phyloP scores from a whole-genome alignment of 2,797 vertebrate species.

The Sebastes iracundus region DNA sequence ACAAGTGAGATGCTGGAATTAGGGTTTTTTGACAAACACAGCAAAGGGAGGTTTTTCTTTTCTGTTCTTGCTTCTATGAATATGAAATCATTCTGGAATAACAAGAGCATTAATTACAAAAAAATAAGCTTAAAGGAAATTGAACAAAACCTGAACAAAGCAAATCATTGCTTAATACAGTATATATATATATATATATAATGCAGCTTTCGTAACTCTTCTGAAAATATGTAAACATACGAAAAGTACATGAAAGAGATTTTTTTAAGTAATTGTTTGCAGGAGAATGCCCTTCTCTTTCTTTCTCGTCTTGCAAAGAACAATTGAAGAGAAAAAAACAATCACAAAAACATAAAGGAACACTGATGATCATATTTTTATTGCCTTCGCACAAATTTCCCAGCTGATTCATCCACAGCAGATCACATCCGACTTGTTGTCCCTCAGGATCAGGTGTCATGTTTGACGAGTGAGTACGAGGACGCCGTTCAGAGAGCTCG shows the following conservation, averaged over 20 bases:
- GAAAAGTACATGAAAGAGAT: background rate
- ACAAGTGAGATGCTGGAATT: background rate
- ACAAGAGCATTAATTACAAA: background rate
- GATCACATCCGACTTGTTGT: background rate
- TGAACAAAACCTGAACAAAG: background rate
- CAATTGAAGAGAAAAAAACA: background rate
- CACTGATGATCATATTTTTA: background rate
- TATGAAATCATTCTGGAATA: background rate
- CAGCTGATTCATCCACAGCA: background rate
- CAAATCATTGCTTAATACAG: background rate
- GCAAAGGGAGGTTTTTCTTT: background rate
- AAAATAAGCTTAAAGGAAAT: background rate
- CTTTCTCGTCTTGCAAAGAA: background rate
- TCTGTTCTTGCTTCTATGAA: background rate
- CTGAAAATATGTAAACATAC: background rate
- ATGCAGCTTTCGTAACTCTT: background rate
- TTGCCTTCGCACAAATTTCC: background rate
- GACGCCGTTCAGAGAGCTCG: constrained; percentile 79
- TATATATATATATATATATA: background rate
- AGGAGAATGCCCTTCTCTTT: background rate
- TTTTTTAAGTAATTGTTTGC: background rate
- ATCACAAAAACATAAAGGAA: background rate
- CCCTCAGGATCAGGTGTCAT: constrained; percentile 64
- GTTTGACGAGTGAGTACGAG: constrained; percentile 76
- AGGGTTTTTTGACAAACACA: background rate